Base-by-base conservation (phyloP, 2,797 vertebrate genomes). In the Tenualosa thibaudeaui region DNA sequence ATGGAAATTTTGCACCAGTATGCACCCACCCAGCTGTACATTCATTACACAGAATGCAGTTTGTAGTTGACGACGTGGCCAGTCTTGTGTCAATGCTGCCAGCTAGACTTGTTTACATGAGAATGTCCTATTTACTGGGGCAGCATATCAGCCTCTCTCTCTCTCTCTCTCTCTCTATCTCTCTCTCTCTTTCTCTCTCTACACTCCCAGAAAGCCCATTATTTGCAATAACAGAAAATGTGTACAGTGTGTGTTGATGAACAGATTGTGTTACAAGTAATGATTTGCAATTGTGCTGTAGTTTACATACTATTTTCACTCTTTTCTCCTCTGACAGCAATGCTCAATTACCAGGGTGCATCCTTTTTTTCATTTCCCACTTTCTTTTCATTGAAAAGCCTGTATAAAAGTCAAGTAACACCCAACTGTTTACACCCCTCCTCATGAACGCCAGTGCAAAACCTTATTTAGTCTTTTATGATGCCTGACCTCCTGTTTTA, bases 381-480 rank as follows among this genome's bases (percentile, higher is more conserved):
- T 71, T 22, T 46, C 5, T 78, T 78, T 46, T 46, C 37, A 43
- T 22, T 43, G 40, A 46, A 40, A 75, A 15, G 17, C 68, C 40
- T 40, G 26, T 78, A 22, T 46, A 78, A 78, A 43, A 75, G 31
- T 43, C 31, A 26, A 75, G 68, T 75, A 31, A 78, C 40, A 40
- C 71, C 31, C 71, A 46, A 22, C 71, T 78, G 37, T 46, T 78
- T 78, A 78, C 15, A 6, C 71, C 2, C 6, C 40, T 7, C 19
- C 71, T 7, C 40, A 3, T 78, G 40, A 22, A 78, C 37, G 8
- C 71, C 17, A 46, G 40, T 9, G 40, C 71, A 7, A 5, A 17
- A 22, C 71, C 68, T 78, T 78, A 46, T 78, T 78, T 78, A 22
- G 37, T 10, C 37, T 22, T 78, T 78, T 78, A 78, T 17, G 40